phyloP scores from a whole-genome alignment of 2,113 vertebrate genomes.

The Microtus pennsylvanicus region DNA sequence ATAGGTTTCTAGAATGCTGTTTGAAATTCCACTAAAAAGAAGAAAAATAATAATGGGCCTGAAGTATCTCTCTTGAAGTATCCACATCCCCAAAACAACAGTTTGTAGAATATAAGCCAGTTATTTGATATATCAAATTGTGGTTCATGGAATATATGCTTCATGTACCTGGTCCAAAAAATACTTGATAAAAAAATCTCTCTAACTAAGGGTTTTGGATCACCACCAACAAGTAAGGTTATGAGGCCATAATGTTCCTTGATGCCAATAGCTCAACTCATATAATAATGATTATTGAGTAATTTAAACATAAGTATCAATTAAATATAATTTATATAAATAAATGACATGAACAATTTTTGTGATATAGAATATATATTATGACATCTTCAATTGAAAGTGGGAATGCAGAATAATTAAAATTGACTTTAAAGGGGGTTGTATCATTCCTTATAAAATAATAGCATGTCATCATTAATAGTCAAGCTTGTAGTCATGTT shows the following conservation, averaged over 20 bases:
- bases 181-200: not conserved
- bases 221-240: not conserved
- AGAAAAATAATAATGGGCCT: not conserved
- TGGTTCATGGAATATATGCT: not conserved
- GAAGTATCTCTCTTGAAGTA: not conserved
- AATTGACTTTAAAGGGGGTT: not conserved
- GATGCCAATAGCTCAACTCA: not conserved
- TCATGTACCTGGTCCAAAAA: not conserved
- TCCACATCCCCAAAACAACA: not conserved
- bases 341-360: not conserved
- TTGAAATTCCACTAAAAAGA: conserved; percentile 6
- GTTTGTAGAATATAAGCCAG: not conserved
- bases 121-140: not conserved
- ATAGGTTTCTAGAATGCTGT: not conserved
- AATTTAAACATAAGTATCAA: not conserved
- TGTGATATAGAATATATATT: not conserved
- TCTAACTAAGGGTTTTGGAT: not conserved
- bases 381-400: not conserved
- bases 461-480: not conserved
- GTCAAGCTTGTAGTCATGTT: no score
- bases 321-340: not conserved
- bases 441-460: not conserved
- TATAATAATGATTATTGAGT: not conserved
- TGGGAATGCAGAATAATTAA: not conserved
- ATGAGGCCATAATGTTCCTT: not conserved